Base-by-base conservation (phyloP, 1,140 invertebrate genomes). In the Heliothis subflexa region DNA sequence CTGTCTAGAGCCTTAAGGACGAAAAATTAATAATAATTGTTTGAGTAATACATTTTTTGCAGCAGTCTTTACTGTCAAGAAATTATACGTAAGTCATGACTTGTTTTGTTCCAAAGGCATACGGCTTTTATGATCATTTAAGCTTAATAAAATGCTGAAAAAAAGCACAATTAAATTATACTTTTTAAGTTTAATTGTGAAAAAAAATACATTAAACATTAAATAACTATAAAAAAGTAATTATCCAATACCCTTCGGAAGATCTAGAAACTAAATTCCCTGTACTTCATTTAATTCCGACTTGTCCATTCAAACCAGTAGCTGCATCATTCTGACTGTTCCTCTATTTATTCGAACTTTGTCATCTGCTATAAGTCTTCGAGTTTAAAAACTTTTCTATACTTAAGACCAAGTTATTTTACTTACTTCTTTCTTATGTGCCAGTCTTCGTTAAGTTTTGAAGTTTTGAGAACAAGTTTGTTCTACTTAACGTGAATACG, bases 331-430 rank as follows among this genome's bases (percentile, higher is more conserved):
- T 70, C 47, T 28, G n/a, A 18, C 13, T 50, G 21, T 70, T 68
- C 64, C 12, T 52, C 16, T 66, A 13, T 66, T 66, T 66, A 28
- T 13, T 11, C 10, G 21, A 70, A 70, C 47, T 70, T 70, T 70
- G 12, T 49, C 16, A 70, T 70, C 66, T 70, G 18, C 21, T 18
- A 16, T 70, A 50, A 70, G 18, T 50, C 47, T 3, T 28, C 2
- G 5, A 52, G 47, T 28, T 70, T 52, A 70, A 28, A 25, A 49
- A 68, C 45, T 50, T 50, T 50, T 68, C 45, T 64, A 64, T 47
- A n/a, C n/a, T n/a, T n/a, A 47, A 66, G 40, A 18, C 12, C 40
- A 18, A n/a, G 62, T 47, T 66, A 47, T 61, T 61, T 28, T 25
- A 33, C 25, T 61, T 25, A 25, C 57, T 61, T 33, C 57, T 33